Evolutionary conservation across 30 jellyfish, hydroid and myxozoan genomes (phyloP).

Genomic region (Aurelia coerulea): DNA sequence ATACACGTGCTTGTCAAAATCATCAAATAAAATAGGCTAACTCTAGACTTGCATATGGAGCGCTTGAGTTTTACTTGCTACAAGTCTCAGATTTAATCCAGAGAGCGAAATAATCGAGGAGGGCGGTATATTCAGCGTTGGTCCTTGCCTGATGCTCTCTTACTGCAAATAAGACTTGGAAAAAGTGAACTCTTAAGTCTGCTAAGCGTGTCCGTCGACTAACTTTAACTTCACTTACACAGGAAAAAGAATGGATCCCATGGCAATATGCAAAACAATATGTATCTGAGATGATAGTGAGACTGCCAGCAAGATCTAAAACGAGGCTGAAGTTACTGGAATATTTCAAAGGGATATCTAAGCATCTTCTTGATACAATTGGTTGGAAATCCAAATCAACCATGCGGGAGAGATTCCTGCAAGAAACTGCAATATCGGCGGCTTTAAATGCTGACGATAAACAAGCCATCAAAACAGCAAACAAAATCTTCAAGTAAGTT

Average conservation of each 20-base stretch:
- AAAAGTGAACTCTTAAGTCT: too few relatives aligned
- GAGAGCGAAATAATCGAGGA: too few relatives aligned
- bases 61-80: too few relatives aligned
- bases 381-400: conserved; percentile 56
- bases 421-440: conserved; percentile 54
- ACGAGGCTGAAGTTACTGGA: conserved; percentile 26
- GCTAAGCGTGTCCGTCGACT: too few relatives aligned
- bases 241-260: conserved; percentile 73
- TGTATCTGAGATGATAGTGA: conserved; percentile 43
- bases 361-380: conserved; percentile 19
- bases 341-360: conserved; percentile 28
- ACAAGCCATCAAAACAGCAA: conserved; percentile 36
- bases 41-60: too few relatives aligned
- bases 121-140: too few relatives aligned
- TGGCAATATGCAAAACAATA: conserved; percentile 66
- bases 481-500: conserved; percentile 40
- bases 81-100: too few relatives aligned
- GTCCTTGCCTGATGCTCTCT: too few relatives aligned
- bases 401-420: conserved; percentile 41
- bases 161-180: too few relatives aligned
- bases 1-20: too few relatives aligned
- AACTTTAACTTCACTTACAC: not conserved
- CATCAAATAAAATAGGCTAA: too few relatives aligned
- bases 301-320: conserved; percentile 48
- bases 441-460: conserved; percentile 64